Percentiles rank a stretch among this genome's conserved stretches.
phyloP scores from a whole-genome alignment of 2,113 vertebrate genomes.

The Bombycilla garrulus region DNA sequence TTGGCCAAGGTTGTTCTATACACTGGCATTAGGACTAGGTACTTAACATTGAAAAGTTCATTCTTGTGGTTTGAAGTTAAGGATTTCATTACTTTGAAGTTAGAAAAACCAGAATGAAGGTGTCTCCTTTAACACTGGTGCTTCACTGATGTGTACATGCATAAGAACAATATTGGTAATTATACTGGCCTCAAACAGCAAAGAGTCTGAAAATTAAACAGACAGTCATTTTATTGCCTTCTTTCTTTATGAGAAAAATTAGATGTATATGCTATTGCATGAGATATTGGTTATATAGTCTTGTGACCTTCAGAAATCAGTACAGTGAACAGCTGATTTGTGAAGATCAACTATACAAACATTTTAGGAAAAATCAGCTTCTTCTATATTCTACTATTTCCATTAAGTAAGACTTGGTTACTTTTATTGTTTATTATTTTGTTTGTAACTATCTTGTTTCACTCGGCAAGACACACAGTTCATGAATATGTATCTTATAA shows the following conservation, averaged over 20 bases:
- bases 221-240: neutral
- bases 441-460: neutral
- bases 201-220: slow-evolving; percentile 11
- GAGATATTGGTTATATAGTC: neutral
- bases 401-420: neutral
- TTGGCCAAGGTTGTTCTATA: slow-evolving; percentile 49
- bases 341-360: neutral
- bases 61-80: slow-evolving; percentile 50
- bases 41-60: slow-evolving; percentile 50
- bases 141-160: neutral
- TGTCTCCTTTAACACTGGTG: slow-evolving; percentile 28
- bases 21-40: slow-evolving; percentile 24
- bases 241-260: neutral
- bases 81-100: slow-evolving; percentile 57
- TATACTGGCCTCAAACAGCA: slow-evolving; percentile 15
- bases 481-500: slow-evolving; percentile 1
- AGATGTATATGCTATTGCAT: neutral
- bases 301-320: neutral
- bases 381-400: neutral
- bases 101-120: slow-evolving; percentile 19
- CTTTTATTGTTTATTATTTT: slow-evolving; percentile 1
- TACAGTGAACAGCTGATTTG: neutral
- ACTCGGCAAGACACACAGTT: neutral
- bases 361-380: neutral
- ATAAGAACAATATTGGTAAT: slow-evolving; percentile 26